A percentile compares a stretch with the other conserved stretches of the same genome.
These are phyloP conservation scores for Drosophila sturtevanti DNA, from an alignment of 1,140 invertebrate species.

Conservation along the genomic window DNA sequence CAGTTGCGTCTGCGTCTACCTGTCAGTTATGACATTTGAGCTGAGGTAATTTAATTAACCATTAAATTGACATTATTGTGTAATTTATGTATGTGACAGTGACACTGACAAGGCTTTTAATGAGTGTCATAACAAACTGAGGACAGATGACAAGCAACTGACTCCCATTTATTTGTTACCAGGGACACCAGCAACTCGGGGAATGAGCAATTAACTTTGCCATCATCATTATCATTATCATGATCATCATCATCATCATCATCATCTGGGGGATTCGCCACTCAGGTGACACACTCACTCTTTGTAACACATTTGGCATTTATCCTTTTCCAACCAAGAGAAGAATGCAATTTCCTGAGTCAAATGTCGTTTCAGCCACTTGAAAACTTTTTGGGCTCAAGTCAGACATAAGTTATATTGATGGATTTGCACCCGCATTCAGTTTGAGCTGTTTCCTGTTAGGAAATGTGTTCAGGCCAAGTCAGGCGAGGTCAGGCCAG, in stretches of 20 bases:
- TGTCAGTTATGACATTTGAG: constrained; percentile 47
- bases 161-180: not conserved
- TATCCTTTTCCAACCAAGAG: constrained; percentile 3
- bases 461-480: constrained; percentile 67
- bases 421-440: constrained; percentile 56
- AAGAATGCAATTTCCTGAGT: constrained; percentile 73
- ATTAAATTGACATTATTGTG: constrained; percentile 72
- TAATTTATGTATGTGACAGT: constrained; percentile 67
- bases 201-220: constrained; percentile 47
- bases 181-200: not conserved
- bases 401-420: constrained; percentile 54
- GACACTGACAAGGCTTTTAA: constrained; percentile 53
- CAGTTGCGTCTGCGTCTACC: constrained; percentile 5
- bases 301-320: constrained; percentile 50
- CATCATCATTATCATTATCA: no score
- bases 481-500: constrained; percentile 26
- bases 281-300: constrained; percentile 29
- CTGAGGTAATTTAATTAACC: constrained; percentile 72
- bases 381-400: constrained; percentile 44
- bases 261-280: not conserved
- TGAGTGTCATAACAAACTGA: constrained; percentile 52
- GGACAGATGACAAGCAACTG: not conserved
- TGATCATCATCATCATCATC: no score
- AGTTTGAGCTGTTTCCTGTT: constrained; percentile 28
- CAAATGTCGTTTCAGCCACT: constrained; percentile 32